Evolutionary conservation across 2,113 vertebrate genomes (phyloP), one percentile per base, ranked within the genome.

Genomic region (Cyprinodon variegatus): DNA sequence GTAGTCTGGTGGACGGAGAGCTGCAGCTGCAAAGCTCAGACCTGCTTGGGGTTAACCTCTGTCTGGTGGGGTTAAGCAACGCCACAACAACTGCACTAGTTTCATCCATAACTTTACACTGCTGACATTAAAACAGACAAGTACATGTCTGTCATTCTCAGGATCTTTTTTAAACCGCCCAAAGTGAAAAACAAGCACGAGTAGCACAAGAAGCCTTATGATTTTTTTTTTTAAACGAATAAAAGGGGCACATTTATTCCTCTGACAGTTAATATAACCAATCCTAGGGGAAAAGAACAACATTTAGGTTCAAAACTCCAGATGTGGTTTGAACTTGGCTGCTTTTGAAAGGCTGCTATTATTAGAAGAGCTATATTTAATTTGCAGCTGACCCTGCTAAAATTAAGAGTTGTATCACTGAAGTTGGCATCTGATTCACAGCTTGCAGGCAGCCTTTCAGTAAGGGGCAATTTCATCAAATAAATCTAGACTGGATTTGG

Each of bases 281-380:
- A 5, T 68, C 12, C 14, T 45, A 40, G 50, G 60, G 3, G 20
- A 36, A 10, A 61, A 43, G 11, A 57, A 11, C 63, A 73, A 70
- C 15, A 45, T 60, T 38, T 12, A 3, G 22, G 37, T 17, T n/a
- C 65, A n/a, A 14, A 64, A 37, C 17, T 20, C 4, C 15, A 68
- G 48, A 43, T 12, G 14, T 17, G n/a, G 40, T 22, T 37, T 68
- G 2, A 13, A 48, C 17, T 64, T 15, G 12, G 45, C 40, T 68
- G 46, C 17, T 68, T 74, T 68, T 61, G 6, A 11, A 73, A 36
- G 17, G n/a, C 22, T 20, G 11, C 3, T 70, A 48, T 70, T 62
- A 72, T 68, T 43, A 74, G 36, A 22, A 20, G 1, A 20, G 70
- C 64, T 72, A 39, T 50, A 77, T 73, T 72, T 70, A 69, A 63